Conservation (phyloP, 2,888 invertebrate genomes). For the Ctena decussata region DNA sequence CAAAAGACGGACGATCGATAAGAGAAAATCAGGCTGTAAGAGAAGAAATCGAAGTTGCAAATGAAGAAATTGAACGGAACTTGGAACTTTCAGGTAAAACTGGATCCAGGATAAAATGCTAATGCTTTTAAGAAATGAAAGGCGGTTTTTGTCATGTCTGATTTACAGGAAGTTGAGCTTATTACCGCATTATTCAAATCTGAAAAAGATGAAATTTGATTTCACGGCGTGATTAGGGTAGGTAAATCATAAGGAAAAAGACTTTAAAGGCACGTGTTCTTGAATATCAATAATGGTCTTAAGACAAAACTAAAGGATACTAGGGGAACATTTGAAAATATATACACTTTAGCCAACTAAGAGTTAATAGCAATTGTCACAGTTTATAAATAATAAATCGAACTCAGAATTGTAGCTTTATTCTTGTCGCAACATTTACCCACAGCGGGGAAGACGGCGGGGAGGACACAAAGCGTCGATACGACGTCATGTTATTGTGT, state of each 20-base stretch:
- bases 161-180: slow-evolving; percentile 1
- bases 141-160: slow-evolving; percentile 5
- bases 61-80: slow-evolving; percentile 2
- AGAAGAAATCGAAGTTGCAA: slow-evolving; percentile 6
- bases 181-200: not conserved
- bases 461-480: too few species aligned
- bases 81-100: not conserved
- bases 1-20: not conserved
- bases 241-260: slow-evolving; percentile 5
- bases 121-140: slow-evolving; percentile 9
- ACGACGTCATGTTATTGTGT: too few species aligned
- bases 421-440: too few species aligned
- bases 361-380: too few species aligned
- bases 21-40: not conserved
- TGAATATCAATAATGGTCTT: not conserved
- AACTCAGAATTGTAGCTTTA: too few species aligned
- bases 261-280: not conserved
- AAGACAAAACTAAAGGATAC: too few species aligned
- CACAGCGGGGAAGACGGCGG: too few species aligned
- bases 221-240: slow-evolving; percentile 1
- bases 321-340: too few species aligned
- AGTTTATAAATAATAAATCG: too few species aligned
- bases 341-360: too few species aligned
- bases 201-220: slow-evolving; percentile 10
- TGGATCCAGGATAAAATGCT: not conserved